Evolutionary conservation across 2,113 vertebrate genomes (phyloP), one percentile per base, ranked within the genome.

Genomic region (Pygoscelis adeliae): DNA sequence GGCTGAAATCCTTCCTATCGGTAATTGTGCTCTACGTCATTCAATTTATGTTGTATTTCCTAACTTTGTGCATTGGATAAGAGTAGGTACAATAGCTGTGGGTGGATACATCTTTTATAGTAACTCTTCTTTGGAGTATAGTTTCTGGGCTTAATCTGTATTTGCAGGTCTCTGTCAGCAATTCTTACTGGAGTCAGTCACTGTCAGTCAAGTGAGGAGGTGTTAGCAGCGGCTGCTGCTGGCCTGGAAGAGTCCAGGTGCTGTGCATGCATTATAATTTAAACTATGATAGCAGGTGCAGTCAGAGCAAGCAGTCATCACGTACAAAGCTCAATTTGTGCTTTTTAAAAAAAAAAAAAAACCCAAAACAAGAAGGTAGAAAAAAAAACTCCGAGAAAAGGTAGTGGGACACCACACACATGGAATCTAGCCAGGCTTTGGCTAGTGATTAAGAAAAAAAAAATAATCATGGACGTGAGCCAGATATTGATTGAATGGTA

Each of bases 341-440:
- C 47, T 72, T 83, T 56, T 27, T 29, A 8, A 66, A 30, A 47
- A 42, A 42, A 47, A 42, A 42, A 38, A 27, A 27, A 15, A 4
- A 0, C 1, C 2, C 5, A 30, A 50, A 12, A 15, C 13, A 7
- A 73, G 22, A 58, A 32, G 5, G 4, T 42, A 21, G 47, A 1
- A 13, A 27, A 65, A 25, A 25, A 44, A 15, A 1, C 5, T 26
- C 46, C 2, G 6, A 44, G 32, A 46, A 83, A 58, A 70, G 13
- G 8, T 53, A 29, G 18, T 44, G 15, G 8, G 13, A 29, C 26
- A 47, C 74, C 11, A 50, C 6, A 61, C 5, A 63, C 4, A 5
- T 32, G 46, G 15, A 70, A 53, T 62, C 15, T 4, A 78, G 14
- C 6, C 16, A 20, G 25, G 7, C 5, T 84, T 87, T 94, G 34